Evolutionary conservation across 2,888 invertebrate genomes (phyloP).

Genomic region (Cerceris ruficornis): DNA sequence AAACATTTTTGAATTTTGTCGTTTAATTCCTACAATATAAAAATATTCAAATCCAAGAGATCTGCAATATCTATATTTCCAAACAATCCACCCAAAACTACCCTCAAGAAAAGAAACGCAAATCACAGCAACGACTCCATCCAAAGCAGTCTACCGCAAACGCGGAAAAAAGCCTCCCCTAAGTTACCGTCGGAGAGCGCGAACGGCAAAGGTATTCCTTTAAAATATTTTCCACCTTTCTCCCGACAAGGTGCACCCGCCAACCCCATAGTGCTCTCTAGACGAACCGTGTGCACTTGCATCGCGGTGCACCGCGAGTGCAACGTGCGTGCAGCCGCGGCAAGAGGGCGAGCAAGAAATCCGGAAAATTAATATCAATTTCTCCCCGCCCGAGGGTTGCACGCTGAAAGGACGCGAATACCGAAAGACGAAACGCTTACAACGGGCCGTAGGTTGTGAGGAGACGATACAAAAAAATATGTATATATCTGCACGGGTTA

Average conservation of each 20-base stretch:
- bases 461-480: slow-evolving; percentile 7
- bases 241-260: neutral
- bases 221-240: neutral
- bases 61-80: too few relatives aligned
- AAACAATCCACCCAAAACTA: too few relatives aligned
- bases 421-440: neutral
- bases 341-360: slow-evolving; percentile 3
- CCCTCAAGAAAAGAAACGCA: neutral
- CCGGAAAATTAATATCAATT: slow-evolving; percentile 31
- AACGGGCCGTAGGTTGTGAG: neutral
- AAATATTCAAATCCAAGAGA: too few relatives aligned
- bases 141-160: too few relatives aligned
- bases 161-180: too few relatives aligned
- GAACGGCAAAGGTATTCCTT: too few relatives aligned
- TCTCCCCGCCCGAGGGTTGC: neutral
- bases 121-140: too few relatives aligned
- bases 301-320: neutral
- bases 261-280: neutral
- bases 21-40: too few relatives aligned
- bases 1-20: too few relatives aligned
- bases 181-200: too few relatives aligned
- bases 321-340: neutral
- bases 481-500: slow-evolving; percentile 1
- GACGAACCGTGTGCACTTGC: neutral
- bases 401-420: neutral